A percentile compares a stretch with the other conserved stretches of the same genome.
Evolutionary conservation across 2,113 vertebrate species (phyloP).

Genomic region (Tiliqua scincoides): DNA sequence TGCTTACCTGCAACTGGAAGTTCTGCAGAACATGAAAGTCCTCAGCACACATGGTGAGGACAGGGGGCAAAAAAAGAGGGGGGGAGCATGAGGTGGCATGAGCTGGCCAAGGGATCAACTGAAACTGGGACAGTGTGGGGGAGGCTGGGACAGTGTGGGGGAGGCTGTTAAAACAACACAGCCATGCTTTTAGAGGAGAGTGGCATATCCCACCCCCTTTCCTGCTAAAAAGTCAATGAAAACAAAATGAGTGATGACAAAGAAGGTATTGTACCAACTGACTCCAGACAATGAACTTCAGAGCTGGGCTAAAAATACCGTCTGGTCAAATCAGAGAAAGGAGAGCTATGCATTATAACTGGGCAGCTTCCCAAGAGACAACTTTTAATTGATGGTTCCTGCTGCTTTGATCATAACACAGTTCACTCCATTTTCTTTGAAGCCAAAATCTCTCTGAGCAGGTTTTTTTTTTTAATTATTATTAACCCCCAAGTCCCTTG

Average conservation of each 20-base stretch:
- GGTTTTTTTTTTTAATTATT: background rate
- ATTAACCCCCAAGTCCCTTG: background rate
- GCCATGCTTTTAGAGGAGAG: slow-evolving; percentile 24
- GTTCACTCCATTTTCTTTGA: background rate
- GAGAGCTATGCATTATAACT: background rate
- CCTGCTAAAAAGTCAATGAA: background rate
- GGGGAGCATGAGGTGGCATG: too few species aligned
- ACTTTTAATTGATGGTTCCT: slow-evolving; percentile 1
- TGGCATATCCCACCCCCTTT: background rate
- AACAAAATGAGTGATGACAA: slow-evolving; percentile 10
- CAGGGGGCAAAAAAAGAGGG: background rate
- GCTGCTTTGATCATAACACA: background rate
- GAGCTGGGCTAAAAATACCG: slow-evolving; percentile 32
- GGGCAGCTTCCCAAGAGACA: background rate
- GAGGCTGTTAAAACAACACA: slow-evolving; percentile 21
- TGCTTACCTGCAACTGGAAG: background rate
- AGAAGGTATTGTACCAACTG: slow-evolving; percentile 30
- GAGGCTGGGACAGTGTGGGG: background rate
- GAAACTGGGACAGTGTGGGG: background rate
- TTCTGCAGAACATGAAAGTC: background rate
- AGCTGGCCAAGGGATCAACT: background rate
- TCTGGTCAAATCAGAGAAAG: slow-evolving; percentile 7
- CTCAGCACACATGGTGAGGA: too few species aligned
- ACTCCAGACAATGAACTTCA: background rate
- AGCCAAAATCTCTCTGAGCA: background rate